Percentiles rank a stretch among this genome's conserved stretches.
phyloP scores from a whole-genome alignment of 2,888 invertebrate genomes.

The Mythimna albipuncta region DNA sequence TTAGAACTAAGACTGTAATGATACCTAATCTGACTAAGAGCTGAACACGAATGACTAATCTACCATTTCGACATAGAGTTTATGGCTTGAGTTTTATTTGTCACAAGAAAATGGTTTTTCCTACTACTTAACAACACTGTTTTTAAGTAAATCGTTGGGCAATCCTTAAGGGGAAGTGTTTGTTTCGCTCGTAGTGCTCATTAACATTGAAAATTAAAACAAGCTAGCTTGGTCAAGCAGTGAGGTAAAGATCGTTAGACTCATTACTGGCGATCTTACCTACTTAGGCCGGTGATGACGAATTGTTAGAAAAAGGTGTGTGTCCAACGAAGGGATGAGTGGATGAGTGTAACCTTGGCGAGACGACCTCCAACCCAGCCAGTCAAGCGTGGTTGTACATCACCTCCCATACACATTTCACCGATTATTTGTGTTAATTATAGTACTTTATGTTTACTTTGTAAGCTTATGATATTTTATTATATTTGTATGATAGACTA shows the following conservation, averaged over 20 bases:
- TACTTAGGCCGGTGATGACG: slow-evolving; percentile 31
- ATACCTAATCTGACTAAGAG: slow-evolving; percentile 21
- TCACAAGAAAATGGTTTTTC: slow-evolving; percentile 53
- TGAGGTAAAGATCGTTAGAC: slow-evolving; percentile 8
- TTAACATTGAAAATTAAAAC: slow-evolving; percentile 33
- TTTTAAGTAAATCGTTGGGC: slow-evolving; percentile 47
- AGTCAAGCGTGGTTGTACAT: slow-evolving; percentile 78
- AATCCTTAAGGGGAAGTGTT: slow-evolving; percentile 49
- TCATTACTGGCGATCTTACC: background rate
- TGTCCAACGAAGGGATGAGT: slow-evolving; percentile 53
- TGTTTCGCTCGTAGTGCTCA: slow-evolving; percentile 14
- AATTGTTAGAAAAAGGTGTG: slow-evolving; percentile 43
- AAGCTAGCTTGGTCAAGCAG: slow-evolving; percentile 20
- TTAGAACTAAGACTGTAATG: slow-evolving; percentile 15
- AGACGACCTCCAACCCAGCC: slow-evolving; percentile 73
- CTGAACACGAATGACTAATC: slow-evolving; percentile 37
- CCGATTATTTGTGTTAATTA: slow-evolving; percentile 45
- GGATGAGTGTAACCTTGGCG: slow-evolving; percentile 72
- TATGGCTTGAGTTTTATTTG: slow-evolving; percentile 39
- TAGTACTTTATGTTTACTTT: slow-evolving; percentile 15
- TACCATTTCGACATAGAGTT: slow-evolving; percentile 32
- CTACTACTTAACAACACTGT: slow-evolving; percentile 19
- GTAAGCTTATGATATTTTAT: background rate
- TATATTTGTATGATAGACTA: no score
- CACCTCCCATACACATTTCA: slow-evolving; percentile 81